Evolutionary conservation across 1,140 invertebrate genomes (phyloP), one percentile per base, ranked within the genome.

Genomic region (Drosophila teissieri): DNA sequence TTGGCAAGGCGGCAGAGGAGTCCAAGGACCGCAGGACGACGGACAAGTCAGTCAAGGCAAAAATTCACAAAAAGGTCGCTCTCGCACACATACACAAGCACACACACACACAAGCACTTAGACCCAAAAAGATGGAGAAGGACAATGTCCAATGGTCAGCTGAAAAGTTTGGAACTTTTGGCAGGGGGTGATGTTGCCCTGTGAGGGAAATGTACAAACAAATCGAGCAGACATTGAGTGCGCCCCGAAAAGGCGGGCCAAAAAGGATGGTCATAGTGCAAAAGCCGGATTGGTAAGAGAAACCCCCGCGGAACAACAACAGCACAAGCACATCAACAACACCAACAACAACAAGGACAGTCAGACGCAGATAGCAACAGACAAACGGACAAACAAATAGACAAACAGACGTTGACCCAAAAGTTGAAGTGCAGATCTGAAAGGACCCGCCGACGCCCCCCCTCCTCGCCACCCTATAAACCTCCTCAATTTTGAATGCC

Each of bases 391-490:
- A 86, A 88, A 88, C 79, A 82, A 79, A 86, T 76, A 83, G 75
- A 82, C 83, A 88, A 88, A 86, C 83, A 86, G 83, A 86, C 83
- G 83, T 83, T 86, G 83, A 86, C 83, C 83, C 83, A 86, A 86
- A 86, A 86, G 83, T 86, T 86, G 83, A 86, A 86, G 83, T 86
- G 84, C 70, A 86, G 83, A 86, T 88, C 83, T 73, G 73, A 86
- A 79, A 86, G 82, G 70, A 82, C 57, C 55, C 61, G 79, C 39
- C 49, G 42, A 62, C 5, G 22, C 34, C 36, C 5, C 12, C 22
- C 34, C 1, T 22, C 12, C 12, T 27, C 34, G 1, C 31, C 12
- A 22, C 44, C 8, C 17, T 10, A 2, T 8, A 10, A 8, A 34
- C 1, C n/a, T 4, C 8, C 45, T 31, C 34, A 8, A 10, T 31